Percentiles rank a stretch among this genome's conserved stretches.
Evolutionary conservation across 2,888 invertebrate species (phyloP).

Genomic region (Aproaerema taeniolella): DNA sequence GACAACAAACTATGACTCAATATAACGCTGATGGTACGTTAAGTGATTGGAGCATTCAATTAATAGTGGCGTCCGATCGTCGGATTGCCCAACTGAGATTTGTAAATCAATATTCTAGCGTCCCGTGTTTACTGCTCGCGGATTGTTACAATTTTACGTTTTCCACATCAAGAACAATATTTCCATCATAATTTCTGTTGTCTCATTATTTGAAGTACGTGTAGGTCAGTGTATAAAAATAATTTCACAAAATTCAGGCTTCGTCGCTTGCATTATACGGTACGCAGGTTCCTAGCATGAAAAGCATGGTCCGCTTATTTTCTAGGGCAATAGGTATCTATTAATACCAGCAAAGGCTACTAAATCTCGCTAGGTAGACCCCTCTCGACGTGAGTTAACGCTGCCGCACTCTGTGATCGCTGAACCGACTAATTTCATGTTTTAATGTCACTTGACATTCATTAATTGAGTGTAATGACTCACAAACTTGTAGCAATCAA

Average conservation of each 20-base stretch:
- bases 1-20: too few relatives aligned
- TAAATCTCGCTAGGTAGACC: slow-evolving; percentile 54
- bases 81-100: slow-evolving; percentile 33
- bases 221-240: slow-evolving; percentile 6
- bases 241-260: slow-evolving; percentile 40
- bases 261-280: slow-evolving; percentile 56
- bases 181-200: neutral
- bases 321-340: slow-evolving; percentile 66
- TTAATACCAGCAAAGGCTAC: slow-evolving; percentile 65
- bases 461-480: slow-evolving; percentile 17
- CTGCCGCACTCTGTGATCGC: slow-evolving; percentile 41
- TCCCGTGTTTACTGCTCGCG: slow-evolving; percentile 31
- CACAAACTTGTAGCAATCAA: too few relatives aligned
- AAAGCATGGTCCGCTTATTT: slow-evolving; percentile 61
- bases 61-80: slow-evolving; percentile 32
- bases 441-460: slow-evolving; percentile 28
- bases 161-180: neutral
- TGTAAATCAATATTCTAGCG: slow-evolving; percentile 45
- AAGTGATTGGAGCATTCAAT: slow-evolving; percentile 20
- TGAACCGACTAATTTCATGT: slow-evolving; percentile 34
- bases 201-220: too few relatives aligned
- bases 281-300: slow-evolving; percentile 55
- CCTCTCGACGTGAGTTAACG: slow-evolving; percentile 15
- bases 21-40: too few relatives aligned
- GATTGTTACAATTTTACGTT: slow-evolving; percentile 2